Evolutionary conservation across 2,797 vertebrate species (phyloP).

Genomic region (Chrysocyon brachyurus): DNA sequence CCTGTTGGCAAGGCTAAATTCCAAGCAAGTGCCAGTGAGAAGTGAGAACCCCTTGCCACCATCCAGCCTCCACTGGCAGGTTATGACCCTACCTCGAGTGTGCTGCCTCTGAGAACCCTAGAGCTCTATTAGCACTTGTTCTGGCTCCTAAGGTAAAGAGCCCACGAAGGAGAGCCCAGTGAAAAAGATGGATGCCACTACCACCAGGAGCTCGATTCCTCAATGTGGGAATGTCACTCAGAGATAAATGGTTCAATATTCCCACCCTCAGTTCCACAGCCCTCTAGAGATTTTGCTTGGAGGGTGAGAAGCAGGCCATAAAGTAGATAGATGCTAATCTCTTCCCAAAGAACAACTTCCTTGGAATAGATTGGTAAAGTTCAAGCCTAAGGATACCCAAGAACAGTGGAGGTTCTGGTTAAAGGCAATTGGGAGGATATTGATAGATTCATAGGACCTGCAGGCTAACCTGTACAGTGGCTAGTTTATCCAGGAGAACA

Average conservation of each 20-base stretch:
- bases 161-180: neutral
- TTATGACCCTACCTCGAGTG: neutral
- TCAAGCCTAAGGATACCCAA: neutral
- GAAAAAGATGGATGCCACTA: neutral
- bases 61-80: too few relatives aligned
- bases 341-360: neutral
- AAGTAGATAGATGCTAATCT: neutral
- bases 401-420: neutral
- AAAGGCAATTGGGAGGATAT: neutral
- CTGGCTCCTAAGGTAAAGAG: neutral
- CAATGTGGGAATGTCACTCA: neutral
- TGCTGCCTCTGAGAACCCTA: neutral
- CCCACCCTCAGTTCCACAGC: neutral
- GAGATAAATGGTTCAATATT: neutral
- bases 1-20: neutral
- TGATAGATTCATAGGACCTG: neutral
- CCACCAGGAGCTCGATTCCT: neutral
- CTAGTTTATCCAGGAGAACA: neutral
- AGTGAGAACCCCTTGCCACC: neutral
- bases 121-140: neutral
- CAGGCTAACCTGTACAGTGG: neutral
- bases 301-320: neutral
- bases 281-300: neutral
- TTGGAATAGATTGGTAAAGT: neutral
- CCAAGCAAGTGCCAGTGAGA: neutral